phyloP scores from a whole-genome alignment of 2,113 vertebrate genomes.

The Plecturocebus donacophilus region DNA sequence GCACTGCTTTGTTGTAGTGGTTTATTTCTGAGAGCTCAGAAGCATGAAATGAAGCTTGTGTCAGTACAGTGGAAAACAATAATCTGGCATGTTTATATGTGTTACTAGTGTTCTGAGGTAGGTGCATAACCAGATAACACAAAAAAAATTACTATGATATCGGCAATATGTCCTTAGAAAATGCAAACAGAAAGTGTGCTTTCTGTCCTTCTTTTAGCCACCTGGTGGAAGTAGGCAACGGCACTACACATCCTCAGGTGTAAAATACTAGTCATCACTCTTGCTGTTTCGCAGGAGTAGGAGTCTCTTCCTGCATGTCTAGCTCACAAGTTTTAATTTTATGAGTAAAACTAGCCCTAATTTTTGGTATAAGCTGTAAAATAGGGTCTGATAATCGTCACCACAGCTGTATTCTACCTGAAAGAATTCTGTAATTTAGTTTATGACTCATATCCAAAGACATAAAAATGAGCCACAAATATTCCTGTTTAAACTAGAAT shows the following conservation, averaged over 20 bases:
- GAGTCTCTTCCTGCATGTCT: background rate
- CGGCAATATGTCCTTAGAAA: background rate
- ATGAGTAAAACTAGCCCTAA: background rate
- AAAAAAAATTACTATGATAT: background rate
- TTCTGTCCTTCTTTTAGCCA: background rate
- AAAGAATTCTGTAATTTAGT: slow-evolving; percentile 22
- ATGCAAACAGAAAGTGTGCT: background rate
- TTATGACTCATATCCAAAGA: background rate
- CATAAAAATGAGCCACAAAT: background rate
- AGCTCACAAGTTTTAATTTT: background rate
- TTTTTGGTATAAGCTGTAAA: background rate
- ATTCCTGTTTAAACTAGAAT: background rate
- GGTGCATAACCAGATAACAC: background rate
- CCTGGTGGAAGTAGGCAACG: background rate
- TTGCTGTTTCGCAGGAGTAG: rapidly evolving
- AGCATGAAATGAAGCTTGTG: slow-evolving; percentile 6
- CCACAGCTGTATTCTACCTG: background rate
- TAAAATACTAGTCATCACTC: background rate
- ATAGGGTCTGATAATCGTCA: background rate
- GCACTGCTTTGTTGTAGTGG: background rate
- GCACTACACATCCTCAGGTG: background rate
- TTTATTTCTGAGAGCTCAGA: slow-evolving; percentile 35
- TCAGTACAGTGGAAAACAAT: background rate
- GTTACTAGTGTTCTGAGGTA: background rate
- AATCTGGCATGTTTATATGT: background rate